Conservation (phyloP, 2,113 vertebrate species). For the Myodes glareolus region DNA sequence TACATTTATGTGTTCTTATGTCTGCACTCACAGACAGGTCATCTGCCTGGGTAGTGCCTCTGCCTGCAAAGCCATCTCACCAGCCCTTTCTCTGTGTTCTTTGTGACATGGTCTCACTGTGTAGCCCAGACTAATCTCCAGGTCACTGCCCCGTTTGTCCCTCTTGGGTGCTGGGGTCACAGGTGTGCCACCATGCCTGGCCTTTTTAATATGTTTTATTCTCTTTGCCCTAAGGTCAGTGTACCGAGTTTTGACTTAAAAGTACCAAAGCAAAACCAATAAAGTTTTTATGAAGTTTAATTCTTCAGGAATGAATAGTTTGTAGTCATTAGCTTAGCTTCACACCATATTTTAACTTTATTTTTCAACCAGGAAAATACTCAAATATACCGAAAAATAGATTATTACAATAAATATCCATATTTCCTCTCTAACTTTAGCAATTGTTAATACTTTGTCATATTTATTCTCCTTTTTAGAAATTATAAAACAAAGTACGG, state of each 20-base stretch:
- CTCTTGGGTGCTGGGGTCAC: not conserved
- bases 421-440: not conserved
- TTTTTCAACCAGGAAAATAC: not conserved
- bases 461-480: constrained; percentile 14
- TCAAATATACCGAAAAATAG: not conserved
- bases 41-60: not conserved
- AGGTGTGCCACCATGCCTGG: not conserved
- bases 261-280: constrained; percentile 3
- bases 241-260: constrained; percentile 42
- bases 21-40: not conserved
- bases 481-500: not conserved
- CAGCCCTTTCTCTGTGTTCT: not conserved
- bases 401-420: constrained; percentile 3
- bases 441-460: not conserved
- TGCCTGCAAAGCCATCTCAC: not conserved
- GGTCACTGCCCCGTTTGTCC: no score
- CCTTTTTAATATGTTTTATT: not conserved
- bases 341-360: not conserved
- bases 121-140: not conserved
- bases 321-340: constrained; percentile 38
- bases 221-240: not conserved
- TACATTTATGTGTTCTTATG: not conserved
- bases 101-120: not conserved
- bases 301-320: constrained; percentile 38
- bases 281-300: constrained; percentile 19